A percentile compares a stretch with the other conserved stretches of the same genome.
These are phyloP conservation scores for Tetrapedia diversipes DNA, from an alignment of 2,888 invertebrate species.

Conservation along the genomic window DNA sequence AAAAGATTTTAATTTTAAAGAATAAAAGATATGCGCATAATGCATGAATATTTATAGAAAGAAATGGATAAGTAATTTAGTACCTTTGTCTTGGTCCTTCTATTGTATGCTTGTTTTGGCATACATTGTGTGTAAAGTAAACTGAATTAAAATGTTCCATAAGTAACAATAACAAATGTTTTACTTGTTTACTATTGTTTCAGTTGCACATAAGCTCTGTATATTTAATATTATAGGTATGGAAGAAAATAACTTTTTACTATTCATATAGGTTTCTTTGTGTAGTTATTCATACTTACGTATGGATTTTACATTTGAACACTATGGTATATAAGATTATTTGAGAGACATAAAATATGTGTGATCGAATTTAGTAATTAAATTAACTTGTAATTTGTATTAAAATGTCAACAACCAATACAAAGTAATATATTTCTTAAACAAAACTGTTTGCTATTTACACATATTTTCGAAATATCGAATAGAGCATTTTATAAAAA, in stretches of 20 bases:
- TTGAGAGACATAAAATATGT: constrained; percentile 34
- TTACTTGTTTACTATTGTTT: constrained; percentile 11
- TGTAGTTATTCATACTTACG: constrained; percentile 27
- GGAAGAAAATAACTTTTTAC: constrained; percentile 41
- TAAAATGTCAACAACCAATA: constrained; percentile 39
- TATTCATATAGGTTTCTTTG: constrained; percentile 26
- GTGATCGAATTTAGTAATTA: constrained; percentile 28
- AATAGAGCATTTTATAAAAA: constrained; percentile 45
- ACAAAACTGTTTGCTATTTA: constrained; percentile 24
- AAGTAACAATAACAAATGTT: constrained; percentile 6
- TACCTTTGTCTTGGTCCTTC: constrained; percentile 52
- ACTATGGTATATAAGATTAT: constrained; percentile 56
- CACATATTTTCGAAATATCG: constrained; percentile 25
- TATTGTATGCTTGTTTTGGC: constrained; percentile 29
- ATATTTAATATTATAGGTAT: constrained; percentile 4
- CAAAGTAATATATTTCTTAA: constrained; percentile 32
- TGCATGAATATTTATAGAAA: constrained; percentile 10
- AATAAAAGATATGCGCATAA: background rate
- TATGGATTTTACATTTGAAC: constrained; percentile 54
- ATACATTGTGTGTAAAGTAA: background rate
- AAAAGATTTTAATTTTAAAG: constrained; percentile 2
- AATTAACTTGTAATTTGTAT: constrained; percentile 42
- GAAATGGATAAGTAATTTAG: constrained; percentile 22
- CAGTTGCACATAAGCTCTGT: constrained; percentile 31
- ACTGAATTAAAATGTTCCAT: constrained; percentile 10